Percentiles rank a stretch among this genome's conserved stretches.
phyloP scores from a whole-genome alignment of 2,113 vertebrate species.

The Lathamus discolor region DNA sequence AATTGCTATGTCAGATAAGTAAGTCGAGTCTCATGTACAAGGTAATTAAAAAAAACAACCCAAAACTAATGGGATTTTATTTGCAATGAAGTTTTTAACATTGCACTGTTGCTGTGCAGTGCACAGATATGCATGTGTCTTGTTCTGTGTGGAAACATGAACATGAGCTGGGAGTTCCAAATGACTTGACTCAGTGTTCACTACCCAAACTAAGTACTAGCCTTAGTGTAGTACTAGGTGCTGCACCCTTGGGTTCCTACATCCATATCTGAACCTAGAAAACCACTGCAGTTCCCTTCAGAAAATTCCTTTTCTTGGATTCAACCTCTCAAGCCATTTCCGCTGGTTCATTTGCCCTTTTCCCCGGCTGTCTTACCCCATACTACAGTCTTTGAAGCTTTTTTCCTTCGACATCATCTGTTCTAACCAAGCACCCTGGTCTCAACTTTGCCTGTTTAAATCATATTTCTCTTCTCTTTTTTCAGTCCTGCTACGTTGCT shows the following conservation, averaged over 20 bases:
- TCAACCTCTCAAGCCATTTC: not conserved
- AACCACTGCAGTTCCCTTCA: not conserved
- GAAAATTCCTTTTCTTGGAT: not conserved
- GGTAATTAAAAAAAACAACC: not conserved
- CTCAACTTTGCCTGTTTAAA: not conserved
- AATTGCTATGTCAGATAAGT: slow-evolving; percentile 99
- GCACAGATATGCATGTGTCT: not conserved
- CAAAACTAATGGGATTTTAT: not conserved
- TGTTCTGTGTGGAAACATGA: not conserved
- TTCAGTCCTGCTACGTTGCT: not conserved
- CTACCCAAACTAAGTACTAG: not conserved
- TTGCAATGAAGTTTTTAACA: not conserved
- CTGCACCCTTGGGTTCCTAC: not conserved
- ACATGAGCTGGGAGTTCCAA: not conserved
- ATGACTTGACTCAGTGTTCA: not conserved
- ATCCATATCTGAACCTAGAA: not conserved
- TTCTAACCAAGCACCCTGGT: not conserved
- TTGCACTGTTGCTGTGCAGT: accelerated
- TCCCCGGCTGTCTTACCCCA: not conserved
- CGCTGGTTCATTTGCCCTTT: not conserved
- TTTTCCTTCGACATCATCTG: not conserved
- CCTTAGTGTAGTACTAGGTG: not conserved
- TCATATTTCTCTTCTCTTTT: not conserved
- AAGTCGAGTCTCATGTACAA: slow-evolving; percentile 63
- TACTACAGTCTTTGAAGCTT: not conserved